These are phyloP conservation scores for Philereme transversata DNA, from an alignment of 2,888 invertebrate species.

Conservation along the genomic window DNA sequence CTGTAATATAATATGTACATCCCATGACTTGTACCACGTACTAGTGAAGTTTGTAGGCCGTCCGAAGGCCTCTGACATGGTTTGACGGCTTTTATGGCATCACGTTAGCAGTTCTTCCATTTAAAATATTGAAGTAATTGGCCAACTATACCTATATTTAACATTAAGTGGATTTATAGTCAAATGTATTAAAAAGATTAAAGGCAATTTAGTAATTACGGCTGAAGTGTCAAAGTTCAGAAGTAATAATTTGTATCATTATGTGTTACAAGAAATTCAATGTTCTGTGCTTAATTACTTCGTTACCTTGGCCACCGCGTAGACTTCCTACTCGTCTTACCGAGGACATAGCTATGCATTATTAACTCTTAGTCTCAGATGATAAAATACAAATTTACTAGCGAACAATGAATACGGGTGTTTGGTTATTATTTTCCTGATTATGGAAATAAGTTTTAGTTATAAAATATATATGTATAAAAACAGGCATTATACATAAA, in stretches of 20 bases:
- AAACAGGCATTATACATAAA: too few species aligned
- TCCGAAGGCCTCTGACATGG: too few species aligned
- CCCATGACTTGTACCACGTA: not conserved
- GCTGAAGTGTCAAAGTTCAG: slow-evolving; percentile 43
- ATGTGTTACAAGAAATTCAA: slow-evolving; percentile 45
- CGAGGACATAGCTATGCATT: slow-evolving; percentile 39
- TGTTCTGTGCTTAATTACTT: slow-evolving; percentile 45
- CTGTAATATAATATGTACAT: slow-evolving; percentile 23
- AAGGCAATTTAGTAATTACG: slow-evolving; percentile 24
- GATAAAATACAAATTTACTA: slow-evolving; percentile 38
- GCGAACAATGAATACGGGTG: slow-evolving; percentile 45
- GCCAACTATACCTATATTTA: slow-evolving; percentile 10
- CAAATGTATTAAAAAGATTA: slow-evolving; percentile 22
- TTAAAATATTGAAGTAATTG: not conserved
- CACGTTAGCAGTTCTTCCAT: too few species aligned
- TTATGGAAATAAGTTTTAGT: slow-evolving; percentile 24
- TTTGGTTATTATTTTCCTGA: slow-evolving; percentile 34
- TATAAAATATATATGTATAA: too few species aligned
- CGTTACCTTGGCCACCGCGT: slow-evolving; percentile 49
- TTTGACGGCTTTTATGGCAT: too few species aligned
- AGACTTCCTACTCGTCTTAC: slow-evolving; percentile 46
- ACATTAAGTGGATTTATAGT: slow-evolving; percentile 9
- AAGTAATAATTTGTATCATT: slow-evolving; percentile 49
- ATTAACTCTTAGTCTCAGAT: slow-evolving; percentile 36
- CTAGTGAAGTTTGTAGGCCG: too few species aligned